Evolutionary conservation across 2,888 invertebrate genomes (phyloP).

Genomic region (Apamea monoglypha): DNA sequence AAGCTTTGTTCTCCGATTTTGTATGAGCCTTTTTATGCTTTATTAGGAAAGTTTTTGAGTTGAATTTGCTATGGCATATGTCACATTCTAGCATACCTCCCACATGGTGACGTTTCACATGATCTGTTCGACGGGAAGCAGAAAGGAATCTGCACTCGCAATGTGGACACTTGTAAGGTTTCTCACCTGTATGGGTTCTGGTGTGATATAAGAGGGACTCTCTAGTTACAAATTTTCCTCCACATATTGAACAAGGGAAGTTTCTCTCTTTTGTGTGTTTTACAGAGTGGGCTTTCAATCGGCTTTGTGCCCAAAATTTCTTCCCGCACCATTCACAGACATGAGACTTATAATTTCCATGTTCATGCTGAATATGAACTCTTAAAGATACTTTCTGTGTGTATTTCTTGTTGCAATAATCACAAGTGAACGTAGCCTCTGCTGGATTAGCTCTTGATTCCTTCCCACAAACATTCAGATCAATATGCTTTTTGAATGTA

Average conservation of each 20-base stretch:
- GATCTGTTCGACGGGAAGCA: constrained; percentile 80
- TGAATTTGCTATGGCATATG: constrained; percentile 78
- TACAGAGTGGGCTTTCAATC: constrained; percentile 83
- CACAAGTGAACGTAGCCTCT: constrained; percentile 81
- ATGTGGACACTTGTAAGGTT: constrained; percentile 80
- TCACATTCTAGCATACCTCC: constrained; percentile 76
- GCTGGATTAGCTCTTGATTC: constrained; percentile 76
- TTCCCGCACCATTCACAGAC: constrained; percentile 84
- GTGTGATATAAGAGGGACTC: constrained; percentile 85
- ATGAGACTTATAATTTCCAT: constrained; percentile 83
- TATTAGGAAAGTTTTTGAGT: constrained; percentile 71
- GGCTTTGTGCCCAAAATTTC: constrained; percentile 83
- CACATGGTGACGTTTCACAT: constrained; percentile 78
- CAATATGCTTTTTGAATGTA: constrained; percentile 80
- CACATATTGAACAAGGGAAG: constrained; percentile 78
- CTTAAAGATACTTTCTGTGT: constrained; percentile 83
- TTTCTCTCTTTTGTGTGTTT: constrained; percentile 85
- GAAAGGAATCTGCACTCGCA: constrained; percentile 81
- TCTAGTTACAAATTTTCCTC: constrained; percentile 82
- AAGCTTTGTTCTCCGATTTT: constrained; percentile 28
- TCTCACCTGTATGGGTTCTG: constrained; percentile 84
- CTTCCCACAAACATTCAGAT: constrained; percentile 78
- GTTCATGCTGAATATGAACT: constrained; percentile 85
- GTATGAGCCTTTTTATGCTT: constrained; percentile 76
- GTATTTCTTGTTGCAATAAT: constrained; percentile 84